Evolutionary conservation across 2,888 invertebrate species (phyloP), one percentile per base, ranked within the genome.

Genomic region (Rambutsinella grinnellia): DNA sequence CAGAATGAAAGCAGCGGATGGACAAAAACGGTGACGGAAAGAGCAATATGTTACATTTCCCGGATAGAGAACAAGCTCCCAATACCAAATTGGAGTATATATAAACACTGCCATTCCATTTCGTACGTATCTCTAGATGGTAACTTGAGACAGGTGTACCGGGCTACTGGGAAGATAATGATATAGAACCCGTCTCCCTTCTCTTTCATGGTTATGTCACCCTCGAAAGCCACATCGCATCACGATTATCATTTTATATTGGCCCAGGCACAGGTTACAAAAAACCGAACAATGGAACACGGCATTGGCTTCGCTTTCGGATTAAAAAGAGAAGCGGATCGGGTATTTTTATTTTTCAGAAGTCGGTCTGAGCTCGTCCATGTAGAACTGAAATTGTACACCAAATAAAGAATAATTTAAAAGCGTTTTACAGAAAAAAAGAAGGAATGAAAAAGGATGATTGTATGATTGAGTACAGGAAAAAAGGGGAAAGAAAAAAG

Each of bases 401-500:
- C 6, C 13, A 36, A 36, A 36, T 36, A 36, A 36, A 8, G 36
- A 36, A 36, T 36, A n/a, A n/a, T n/a, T n/a, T n/a, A n/a, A n/a
- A n/a, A n/a, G n/a, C n/a, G 36, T 13, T 36, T 8, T 36, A 36
- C 13, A 13, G 36, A 36, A 36, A 13, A 5, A 36, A 8, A 36
- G 36, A 8, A 36, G 36, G 5, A 36, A 36, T 36, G 13, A 36
- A 36, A 36, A 36, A 8, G 13, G 36, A 36, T 36, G 36, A 36
- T 36, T 36, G 36, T 36, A 36, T 8, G 36, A 36, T 5, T 36
- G 36, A 36, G 36, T 46, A 47, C 13, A 56, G 49, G 8, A 46
- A 47, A 61, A 60, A 46, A 19, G 60, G 67, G 47, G 26, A 46
- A 15, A 53, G 19, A 26, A 68, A 75, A 65, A 26, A 61, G 62